A percentile compares a stretch with the other conserved stretches of the same genome.
phyloP scores from a whole-genome alignment of 1,140 invertebrate genomes.

The Anastrepha ludens region DNA sequence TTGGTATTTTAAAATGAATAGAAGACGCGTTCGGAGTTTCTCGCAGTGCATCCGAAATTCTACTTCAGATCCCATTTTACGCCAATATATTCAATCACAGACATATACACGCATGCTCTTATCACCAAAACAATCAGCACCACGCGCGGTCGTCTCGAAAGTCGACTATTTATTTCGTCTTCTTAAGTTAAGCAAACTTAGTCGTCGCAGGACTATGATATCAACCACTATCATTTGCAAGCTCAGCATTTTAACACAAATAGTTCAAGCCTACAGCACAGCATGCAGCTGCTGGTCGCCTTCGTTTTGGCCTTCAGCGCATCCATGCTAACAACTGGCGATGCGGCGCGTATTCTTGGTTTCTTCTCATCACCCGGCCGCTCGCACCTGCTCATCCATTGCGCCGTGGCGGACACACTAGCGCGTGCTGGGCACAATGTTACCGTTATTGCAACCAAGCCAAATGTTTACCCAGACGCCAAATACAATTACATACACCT shows the following conservation, averaged over 20 bases:
- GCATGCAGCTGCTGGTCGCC: neutral
- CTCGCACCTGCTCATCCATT: conserved; percentile 61
- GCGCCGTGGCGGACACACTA: conserved; percentile 59
- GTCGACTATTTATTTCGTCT: neutral
- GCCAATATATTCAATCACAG: neutral
- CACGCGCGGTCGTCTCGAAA: neutral
- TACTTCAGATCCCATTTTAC: too few relatives aligned
- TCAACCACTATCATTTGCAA: neutral
- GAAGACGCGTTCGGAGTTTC: too few relatives aligned
- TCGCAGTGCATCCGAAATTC: too few relatives aligned
- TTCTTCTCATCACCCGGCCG: conserved; percentile 61
- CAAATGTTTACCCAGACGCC: neutral
- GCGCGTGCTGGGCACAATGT: conserved; percentile 63
- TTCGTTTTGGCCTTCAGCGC: neutral
- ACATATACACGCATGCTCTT: neutral
- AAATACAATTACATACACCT: conserved; percentile 52
- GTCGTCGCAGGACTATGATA: neutral
- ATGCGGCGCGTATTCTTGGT: conserved; percentile 60
- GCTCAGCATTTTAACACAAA: neutral
- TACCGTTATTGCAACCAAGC: conserved; percentile 56
- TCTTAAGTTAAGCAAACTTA: neutral
- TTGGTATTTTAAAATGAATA: too few relatives aligned
- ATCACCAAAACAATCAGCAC: neutral
- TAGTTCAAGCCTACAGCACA: neutral
- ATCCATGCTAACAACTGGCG: too few relatives aligned